Evolutionary conservation across 2,888 invertebrate genomes (phyloP), one percentile per base, ranked within the genome.

Genomic region (Vesta saturnalis): DNA sequence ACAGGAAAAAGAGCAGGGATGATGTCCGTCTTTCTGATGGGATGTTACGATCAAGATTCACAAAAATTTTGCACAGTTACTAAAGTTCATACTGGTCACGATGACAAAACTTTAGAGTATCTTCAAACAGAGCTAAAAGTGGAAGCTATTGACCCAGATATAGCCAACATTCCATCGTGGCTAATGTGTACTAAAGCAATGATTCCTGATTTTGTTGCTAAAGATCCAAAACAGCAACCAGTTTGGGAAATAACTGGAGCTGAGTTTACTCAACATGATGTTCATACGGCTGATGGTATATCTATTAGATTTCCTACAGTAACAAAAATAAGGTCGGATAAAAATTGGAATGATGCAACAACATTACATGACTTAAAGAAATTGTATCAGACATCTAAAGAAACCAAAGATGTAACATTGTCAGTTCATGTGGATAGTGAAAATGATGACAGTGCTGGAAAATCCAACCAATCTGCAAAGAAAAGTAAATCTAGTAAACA

Each of bases 171-270:
- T 1, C 97, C 97, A 0, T 76, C 82, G 0, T 97, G 97, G 97
- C 81, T 97, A 69, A 87, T 89, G 54, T 93, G 95, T 67, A 94
- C 92, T 72, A 94, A 92, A 80, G 88, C 91, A 0, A 89, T 97
- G 87, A 87, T 95, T 10, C 97, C 97, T 0, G 97, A 97, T 85
- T 96, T 94, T 81, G 89, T 97, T 0, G 94, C 94, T 1, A 86
- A 84, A 60, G 91, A 95, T 83, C 97, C 97, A 0, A 91, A 92
- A 81, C 85, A 89, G 21, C 93, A 94, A 82, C 97, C 96, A 0
- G 93, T 98, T 6, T 97, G 97, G 97, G 97, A 97, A 85, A 95
- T 97, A 67, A 94, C 95, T 0, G 95, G 93, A 0, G 93, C 93
- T 0, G 93, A 93, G 82, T 89, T 93, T 73, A 92, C 93, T 1